Percentiles rank a stretch among this genome's conserved stretches.
Conservation (phyloP, 30 jellyfish, hydroid and myxozoan genomes). For the Hydractinia echinata region DNA sequence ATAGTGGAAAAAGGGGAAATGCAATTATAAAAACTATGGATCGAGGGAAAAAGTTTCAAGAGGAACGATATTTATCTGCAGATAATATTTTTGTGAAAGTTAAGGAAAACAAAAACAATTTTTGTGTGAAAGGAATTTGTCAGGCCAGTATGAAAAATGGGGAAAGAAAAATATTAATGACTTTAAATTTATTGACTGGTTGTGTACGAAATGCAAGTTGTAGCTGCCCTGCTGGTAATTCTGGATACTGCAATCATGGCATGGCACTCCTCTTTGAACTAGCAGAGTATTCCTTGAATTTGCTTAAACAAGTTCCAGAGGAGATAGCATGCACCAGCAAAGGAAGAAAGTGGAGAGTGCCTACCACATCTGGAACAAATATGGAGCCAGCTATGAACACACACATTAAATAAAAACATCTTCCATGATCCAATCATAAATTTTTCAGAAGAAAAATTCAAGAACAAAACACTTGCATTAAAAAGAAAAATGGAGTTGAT, state of each 20-base stretch:
- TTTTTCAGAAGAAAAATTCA: too few relatives aligned
- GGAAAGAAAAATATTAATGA: not conserved
- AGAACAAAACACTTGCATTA: too few relatives aligned
- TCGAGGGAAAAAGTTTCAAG: slow-evolving; percentile 4
- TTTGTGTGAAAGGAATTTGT: not conserved
- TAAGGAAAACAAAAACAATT: not conserved
- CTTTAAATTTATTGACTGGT: not conserved
- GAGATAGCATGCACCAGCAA: slow-evolving; percentile 55
- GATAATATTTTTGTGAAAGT: not conserved
- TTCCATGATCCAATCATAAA: too few relatives aligned
- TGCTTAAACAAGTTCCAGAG: slow-evolving; percentile 36
- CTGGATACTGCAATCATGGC: slow-evolving; percentile 61
- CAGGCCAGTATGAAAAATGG: not conserved
- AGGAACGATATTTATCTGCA: not conserved
- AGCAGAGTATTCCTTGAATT: slow-evolving; percentile 43
- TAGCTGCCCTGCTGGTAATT: slow-evolving; percentile 50
- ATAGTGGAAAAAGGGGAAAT: slow-evolving; percentile 1
- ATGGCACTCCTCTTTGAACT: slow-evolving; percentile 52
- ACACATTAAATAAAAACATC: too few relatives aligned
- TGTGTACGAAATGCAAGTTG: slow-evolving; percentile 1
- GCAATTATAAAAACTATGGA: not conserved
- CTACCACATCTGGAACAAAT: too few relatives aligned
- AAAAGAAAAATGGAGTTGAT: too few relatives aligned
- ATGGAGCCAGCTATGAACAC: too few relatives aligned
- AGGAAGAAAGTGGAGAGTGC: slow-evolving; percentile 58